Evolutionary conservation across 2,888 invertebrate species (phyloP).

Genomic region (Drosophila planitibia): DNA sequence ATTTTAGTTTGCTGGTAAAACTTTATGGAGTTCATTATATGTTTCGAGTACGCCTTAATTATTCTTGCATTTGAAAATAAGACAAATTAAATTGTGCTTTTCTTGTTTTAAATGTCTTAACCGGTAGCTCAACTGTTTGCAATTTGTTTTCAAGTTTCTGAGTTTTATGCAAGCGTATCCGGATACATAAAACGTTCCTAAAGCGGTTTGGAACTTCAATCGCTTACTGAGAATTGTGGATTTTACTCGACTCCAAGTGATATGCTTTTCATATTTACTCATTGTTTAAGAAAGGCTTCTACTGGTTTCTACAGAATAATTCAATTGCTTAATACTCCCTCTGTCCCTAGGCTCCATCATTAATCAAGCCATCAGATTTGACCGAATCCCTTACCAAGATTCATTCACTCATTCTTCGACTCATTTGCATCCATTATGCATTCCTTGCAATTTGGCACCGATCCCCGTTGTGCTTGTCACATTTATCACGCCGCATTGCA

Average conservation of each 20-base stretch:
- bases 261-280: background rate
- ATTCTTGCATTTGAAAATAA: conserved; percentile 40
- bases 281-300: background rate
- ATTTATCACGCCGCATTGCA: conserved; percentile 47
- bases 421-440: conserved; percentile 27
- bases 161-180: conserved; percentile 23
- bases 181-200: background rate
- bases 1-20: conserved; percentile 48
- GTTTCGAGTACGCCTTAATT: conserved; percentile 42
- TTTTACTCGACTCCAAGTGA: background rate
- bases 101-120: conserved; percentile 24
- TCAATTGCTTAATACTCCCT: background rate
- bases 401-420: background rate
- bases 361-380: background rate
- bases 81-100: conserved; percentile 43
- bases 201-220: background rate
- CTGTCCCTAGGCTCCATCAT: background rate
- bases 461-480: conserved; percentile 31
- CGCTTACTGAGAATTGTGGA: background rate
- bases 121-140: conserved; percentile 13
- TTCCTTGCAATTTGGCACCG: conserved; percentile 44
- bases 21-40: conserved; percentile 55
- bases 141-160: conserved; percentile 13
- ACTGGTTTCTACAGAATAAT: background rate
- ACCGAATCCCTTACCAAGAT: background rate